Conservation (phyloP, 2,888 invertebrate genomes). For the Penaeus monodon region DNA sequence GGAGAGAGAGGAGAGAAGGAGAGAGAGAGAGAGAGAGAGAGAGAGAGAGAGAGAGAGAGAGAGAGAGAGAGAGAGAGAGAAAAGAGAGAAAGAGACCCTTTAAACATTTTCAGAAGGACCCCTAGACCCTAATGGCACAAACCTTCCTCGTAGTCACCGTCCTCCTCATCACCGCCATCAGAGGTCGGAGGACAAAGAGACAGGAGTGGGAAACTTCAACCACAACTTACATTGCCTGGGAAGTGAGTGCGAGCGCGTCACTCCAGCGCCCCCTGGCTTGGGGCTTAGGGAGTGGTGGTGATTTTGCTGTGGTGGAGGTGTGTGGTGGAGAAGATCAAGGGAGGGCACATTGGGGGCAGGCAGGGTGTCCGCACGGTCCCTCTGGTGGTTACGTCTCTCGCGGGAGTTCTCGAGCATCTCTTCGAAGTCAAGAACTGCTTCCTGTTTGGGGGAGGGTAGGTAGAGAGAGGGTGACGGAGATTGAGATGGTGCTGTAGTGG, state of each 20-base stretch:
- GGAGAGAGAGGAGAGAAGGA: background rate
- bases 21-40: background rate
- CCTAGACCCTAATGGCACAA: too few relatives aligned
- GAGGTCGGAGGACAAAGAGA: too few relatives aligned
- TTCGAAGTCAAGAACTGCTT: slow-evolving; percentile 66
- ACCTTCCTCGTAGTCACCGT: too few relatives aligned
- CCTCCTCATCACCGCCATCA: too few relatives aligned
- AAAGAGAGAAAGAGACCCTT: too few relatives aligned
- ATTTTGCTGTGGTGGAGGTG: slow-evolving; percentile 17
- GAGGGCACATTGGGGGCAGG: slow-evolving; percentile 34
- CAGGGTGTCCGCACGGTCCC: slow-evolving; percentile 40
- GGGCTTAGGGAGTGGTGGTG: background rate
- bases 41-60: background rate
- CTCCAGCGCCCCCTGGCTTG: slow-evolving; percentile 21
- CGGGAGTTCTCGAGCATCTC: slow-evolving; percentile 65
- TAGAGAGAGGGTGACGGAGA: background rate
- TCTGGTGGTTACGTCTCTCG: slow-evolving; percentile 19
- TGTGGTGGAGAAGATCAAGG: slow-evolving; percentile 46
- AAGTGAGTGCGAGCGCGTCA: slow-evolving; percentile 55
- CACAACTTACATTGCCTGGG: slow-evolving; percentile 53
- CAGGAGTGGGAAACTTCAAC: too few relatives aligned
- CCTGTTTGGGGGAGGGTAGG: slow-evolving; percentile 16
- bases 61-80: background rate
- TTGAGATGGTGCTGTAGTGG: too few relatives aligned
- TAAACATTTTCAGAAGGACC: too few relatives aligned